These are phyloP conservation scores for Patella ulyssiponensis DNA, from an alignment of 2,888 invertebrate species.

Conservation along the genomic window DNA sequence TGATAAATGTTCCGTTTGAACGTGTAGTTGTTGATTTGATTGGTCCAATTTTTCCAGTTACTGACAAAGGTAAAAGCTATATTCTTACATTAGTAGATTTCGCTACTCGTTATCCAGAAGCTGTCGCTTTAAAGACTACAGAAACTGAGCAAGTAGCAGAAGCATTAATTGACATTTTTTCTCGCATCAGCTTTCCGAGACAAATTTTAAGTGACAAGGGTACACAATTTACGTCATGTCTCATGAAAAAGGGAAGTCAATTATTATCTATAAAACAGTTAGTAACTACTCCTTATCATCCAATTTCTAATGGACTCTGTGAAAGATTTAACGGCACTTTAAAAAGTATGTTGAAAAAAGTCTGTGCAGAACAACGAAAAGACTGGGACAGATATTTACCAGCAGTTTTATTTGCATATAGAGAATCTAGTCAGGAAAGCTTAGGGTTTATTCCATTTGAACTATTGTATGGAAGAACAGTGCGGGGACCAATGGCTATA, in stretches of 20 bases:
- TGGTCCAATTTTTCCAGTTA: constrained; percentile 25
- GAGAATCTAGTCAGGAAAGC: constrained; percentile 18
- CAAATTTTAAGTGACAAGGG: constrained; percentile 20
- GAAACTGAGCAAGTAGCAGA: constrained; percentile 29
- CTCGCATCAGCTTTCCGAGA: constrained; percentile 28
- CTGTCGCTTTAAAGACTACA: constrained; percentile 22
- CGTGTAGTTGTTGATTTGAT: constrained; percentile 28
- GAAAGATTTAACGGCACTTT: constrained; percentile 34
- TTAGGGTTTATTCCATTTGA: constrained; percentile 39
- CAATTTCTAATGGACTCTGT: constrained; percentile 35
- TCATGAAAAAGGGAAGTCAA: constrained; percentile 21
- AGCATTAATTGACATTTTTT: constrained; percentile 28
- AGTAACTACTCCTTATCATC: constrained; percentile 41
- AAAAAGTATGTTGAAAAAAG: constrained; percentile 39
- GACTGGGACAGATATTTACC: constrained; percentile 45
- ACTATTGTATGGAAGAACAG: constrained; percentile 36
- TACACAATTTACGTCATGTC: constrained; percentile 16
- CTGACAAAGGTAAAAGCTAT: constrained; percentile 27
- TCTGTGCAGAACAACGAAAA: constrained; percentile 33
- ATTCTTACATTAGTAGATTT: constrained; percentile 27
- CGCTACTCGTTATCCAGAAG: constrained; percentile 30
- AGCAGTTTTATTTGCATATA: constrained; percentile 20
- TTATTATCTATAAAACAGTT: constrained; percentile 28
- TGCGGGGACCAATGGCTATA: constrained; percentile 20
- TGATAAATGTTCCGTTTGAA: constrained; percentile 28